Evolutionary conservation across 2,797 vertebrate species (phyloP), one percentile per base, ranked within the genome.

Genomic region (Psittacula derbiana): DNA sequence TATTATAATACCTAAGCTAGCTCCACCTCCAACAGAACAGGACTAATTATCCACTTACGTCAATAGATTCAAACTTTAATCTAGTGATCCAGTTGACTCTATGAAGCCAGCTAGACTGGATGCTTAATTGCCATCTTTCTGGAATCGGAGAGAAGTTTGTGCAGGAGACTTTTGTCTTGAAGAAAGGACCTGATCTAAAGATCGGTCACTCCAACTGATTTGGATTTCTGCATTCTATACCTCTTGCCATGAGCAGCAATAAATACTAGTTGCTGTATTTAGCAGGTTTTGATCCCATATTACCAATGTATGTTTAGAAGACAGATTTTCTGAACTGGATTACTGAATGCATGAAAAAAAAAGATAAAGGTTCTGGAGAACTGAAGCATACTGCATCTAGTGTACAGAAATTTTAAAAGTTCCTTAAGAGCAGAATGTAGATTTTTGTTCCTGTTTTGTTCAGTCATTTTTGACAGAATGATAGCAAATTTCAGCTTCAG

Each of bases 401-500:
- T 11, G 24, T 6, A 36, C 4, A 38, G n/a, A 92, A 95, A 47
- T 44, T 52, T 10, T 38, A 18, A 46, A 71, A 11, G 8, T 24
- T 86, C 52, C 38, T 80, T n/a, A 85, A 91, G n/a, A 25, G 13
- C 6, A 88, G 43, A 83, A 71, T 27, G n/a, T 28, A 81, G n/a
- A 53, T 46, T 91, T 92, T 91, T 65, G 7, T 24, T 92, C 75
- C 41, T 91, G 46, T 64, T 91, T 80, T 61, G 5, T 75, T 86
- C 86, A 80, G n/a, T 69, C n/a, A 58, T 65, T 89, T 95, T 79
- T 88, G 58, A 86, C 75, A 91, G 69, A 93, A 58, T 49, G n/a
- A 69, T 12, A 92, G 69, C 52, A 91, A 83, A 92, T 58, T 94
- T 83, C 69, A 72, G 38, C 78, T 92, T 90, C 50, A n/a, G n/a